These are phyloP conservation scores for Acronicta alni DNA, from an alignment of 2,888 invertebrate species.

Conservation along the genomic window DNA sequence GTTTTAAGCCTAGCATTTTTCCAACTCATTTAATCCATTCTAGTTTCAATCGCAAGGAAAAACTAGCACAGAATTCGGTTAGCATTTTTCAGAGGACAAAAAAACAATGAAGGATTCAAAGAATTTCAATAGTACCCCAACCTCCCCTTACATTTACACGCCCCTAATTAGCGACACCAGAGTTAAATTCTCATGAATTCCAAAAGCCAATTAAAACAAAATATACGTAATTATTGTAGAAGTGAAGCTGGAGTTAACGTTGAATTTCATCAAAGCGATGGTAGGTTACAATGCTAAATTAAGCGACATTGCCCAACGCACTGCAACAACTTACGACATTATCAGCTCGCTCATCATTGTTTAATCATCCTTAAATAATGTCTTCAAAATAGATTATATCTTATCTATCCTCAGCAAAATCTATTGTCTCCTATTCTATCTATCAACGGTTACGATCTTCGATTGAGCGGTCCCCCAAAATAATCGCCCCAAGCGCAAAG, in stretches of 20 bases:
- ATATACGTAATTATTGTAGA: conserved; percentile 46
- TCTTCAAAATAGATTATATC: too few relatives aligned
- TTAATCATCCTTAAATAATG: too few relatives aligned
- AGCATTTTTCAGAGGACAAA: conserved; percentile 17
- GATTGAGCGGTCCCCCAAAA: too few relatives aligned
- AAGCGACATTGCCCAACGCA: background rate
- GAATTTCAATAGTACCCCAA: conserved; percentile 8
- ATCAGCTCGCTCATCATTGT: too few relatives aligned
- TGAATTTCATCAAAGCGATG: conserved; percentile 2
- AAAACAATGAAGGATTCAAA: background rate
- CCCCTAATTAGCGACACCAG: conserved; percentile 22
- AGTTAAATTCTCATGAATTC: conserved; percentile 17
- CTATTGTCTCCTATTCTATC: too few relatives aligned
- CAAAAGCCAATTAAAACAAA: conserved; percentile 34
- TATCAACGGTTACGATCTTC: too few relatives aligned
- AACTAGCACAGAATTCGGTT: conserved; percentile 13
- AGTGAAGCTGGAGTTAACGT: conserved; percentile 30
- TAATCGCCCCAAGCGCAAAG: too few relatives aligned
- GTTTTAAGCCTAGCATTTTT: conserved; percentile 14
- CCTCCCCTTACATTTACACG: conserved; percentile 9
- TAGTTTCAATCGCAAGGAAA: conserved; percentile 37
- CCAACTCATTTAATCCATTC: conserved; percentile 46
- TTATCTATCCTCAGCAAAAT: too few relatives aligned
- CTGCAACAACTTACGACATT: background rate
- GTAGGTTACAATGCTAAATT: too few relatives aligned